Base-by-base conservation (phyloP, 2,113 vertebrate species). In the Shinisaurus crocodilurus region DNA sequence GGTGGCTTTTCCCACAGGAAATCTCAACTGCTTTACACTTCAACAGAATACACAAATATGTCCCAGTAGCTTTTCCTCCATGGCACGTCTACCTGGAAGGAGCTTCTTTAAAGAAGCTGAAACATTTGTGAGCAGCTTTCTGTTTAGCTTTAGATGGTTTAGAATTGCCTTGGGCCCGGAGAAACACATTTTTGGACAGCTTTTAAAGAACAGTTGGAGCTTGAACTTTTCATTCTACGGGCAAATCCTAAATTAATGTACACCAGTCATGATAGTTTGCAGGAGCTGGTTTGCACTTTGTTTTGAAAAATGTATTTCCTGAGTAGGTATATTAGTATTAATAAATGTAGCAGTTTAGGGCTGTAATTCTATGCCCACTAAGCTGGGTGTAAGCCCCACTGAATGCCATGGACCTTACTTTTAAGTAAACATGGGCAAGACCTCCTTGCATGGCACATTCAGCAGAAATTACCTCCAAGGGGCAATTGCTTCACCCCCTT, bases 181-280 rank as follows among this genome's bases (percentile, higher is more conserved):
- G 95, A 96, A 96, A 96, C 93, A 94, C 90, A 93, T 96, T 96
- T 96, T 96, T 96, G 96, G 95, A 96, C 94, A 93, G 94, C 94
- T 94, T 88, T 95, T 94, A 96, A 96, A 96, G 94, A 96, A 95
- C 91, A 87, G 29, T 45, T 93, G 92, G 65, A 92, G 94, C 96
- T 96, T 96, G 96, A 96, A 96, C 94, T 95, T 93, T 18, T 87
- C 94, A 92, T 94, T 94, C 94, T 94, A 93, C 91, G 89, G 91
- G 92, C 92, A 94, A 93, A 92, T 93, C 89, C 89, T 95, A 95
- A 96, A 96, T 95, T 96, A 96, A 96, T 96, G 92, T 95, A 93
- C 92, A 95, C 90, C 92, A 96, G 95, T 92, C 94, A 90, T 87
- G 95, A 96, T 89, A 96, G 94, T 93, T 6, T 0, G 86, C 86